Base-by-base conservation (phyloP, 2,888 invertebrate species). In the Xestia ashworthii region DNA sequence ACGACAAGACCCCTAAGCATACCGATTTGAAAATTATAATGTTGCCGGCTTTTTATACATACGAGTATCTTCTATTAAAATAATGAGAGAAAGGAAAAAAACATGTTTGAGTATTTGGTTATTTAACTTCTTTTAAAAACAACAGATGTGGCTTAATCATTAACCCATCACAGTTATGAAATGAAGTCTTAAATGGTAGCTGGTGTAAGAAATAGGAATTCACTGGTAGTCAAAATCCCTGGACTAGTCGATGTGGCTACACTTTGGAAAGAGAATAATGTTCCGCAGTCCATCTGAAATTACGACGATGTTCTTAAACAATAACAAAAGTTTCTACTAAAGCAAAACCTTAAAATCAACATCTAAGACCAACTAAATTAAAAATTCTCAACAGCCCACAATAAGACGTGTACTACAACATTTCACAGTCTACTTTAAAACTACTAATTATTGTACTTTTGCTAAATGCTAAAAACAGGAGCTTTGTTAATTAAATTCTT, bases 401-500 rank as follows among this genome's bases (percentile, higher is more conserved):
- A 71, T 38, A 53, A 19, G 16, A n/a, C n/a, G n/a, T 50, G 46
- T 62, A 25, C 38, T 64, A 70, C 41, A 25, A 55, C 38, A 67
- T 66, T 76, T 22, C 16, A 50, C 16, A 66, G 62, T 55, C 41
- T 64, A 68, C 65, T 82, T 65, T 32, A 64, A 80, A 84, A 87
- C 80, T 78, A 81, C 64, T 74, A 67, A 82, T 78, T 74, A 79
- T 77, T 46, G 44, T 79, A 64, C 65, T 77, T 77, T 83, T 75
- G 85, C 83, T 85, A 85, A 60, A 68, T 38, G 58, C 66, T 78
- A 12, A 73, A 84, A 81, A 78, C 72, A 66, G 60, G 53, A 76
- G 73, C 66, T 68, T 71, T 76, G 78, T 76, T 86, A 81, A 79
- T 86, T 88, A 82, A 79, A 85, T 78, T 70, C 74, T 81, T 74